Conservation (phyloP, 2,797 vertebrate species). For the Alauda arvensis region DNA sequence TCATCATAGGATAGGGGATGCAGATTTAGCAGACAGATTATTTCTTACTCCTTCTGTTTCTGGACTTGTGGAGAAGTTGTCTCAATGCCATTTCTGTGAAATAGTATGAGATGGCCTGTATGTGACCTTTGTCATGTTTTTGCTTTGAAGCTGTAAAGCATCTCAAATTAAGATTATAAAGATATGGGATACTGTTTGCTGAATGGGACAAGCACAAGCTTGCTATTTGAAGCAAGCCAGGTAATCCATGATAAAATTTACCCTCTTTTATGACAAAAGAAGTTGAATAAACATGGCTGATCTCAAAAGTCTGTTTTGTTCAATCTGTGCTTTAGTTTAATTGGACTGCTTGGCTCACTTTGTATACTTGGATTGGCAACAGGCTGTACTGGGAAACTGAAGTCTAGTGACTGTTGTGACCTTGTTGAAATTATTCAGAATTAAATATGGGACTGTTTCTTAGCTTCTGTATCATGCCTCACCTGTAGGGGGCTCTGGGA, state of each 20-base stretch:
- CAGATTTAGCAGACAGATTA: neutral
- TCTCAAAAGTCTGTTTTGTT: neutral
- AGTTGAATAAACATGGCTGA: neutral
- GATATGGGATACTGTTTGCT: neutral
- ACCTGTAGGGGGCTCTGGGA: neutral
- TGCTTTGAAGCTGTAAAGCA: neutral
- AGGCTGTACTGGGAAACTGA: neutral
- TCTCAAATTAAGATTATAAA: neutral
- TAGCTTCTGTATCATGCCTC: neutral
- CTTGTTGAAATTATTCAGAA: neutral
- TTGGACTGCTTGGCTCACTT: neutral
- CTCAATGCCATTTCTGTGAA: neutral
- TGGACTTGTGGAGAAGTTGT: neutral
- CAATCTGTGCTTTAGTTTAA: neutral
- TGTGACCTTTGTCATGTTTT: neutral
- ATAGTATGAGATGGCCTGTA: neutral
- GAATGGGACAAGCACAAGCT: neutral
- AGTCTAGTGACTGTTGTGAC: neutral
- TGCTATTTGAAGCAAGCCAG: neutral
- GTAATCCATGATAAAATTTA: neutral
- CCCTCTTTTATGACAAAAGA: neutral
- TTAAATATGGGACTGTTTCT: neutral
- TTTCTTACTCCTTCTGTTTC: neutral
- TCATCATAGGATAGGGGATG: neutral
- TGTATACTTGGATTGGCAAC: fast-evolving